Evolutionary conservation across 2,888 invertebrate species (phyloP), one percentile per base, ranked within the genome.

Genomic region (Ornithoptera alexandrae): DNA sequence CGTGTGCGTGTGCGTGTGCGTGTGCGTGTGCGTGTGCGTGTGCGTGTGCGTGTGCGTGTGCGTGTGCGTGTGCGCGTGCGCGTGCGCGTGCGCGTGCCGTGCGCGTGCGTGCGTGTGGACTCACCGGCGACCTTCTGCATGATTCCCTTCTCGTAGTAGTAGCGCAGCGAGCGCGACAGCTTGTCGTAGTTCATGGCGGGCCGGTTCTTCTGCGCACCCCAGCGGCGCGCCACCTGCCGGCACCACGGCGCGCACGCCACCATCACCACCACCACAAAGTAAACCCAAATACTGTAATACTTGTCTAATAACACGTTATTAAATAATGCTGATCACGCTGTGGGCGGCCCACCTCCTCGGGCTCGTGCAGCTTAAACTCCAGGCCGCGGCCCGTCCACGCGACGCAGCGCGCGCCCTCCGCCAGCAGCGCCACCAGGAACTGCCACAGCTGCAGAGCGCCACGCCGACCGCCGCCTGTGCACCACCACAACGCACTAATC

Each of bases 161-260:
- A 98, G n/a, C 98, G 94, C 58, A 98, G 93, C 0, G 98, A 98
- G 10, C 98, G 94, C 57, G 98, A 98, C 63, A 98, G 90, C 86
- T 98, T 98, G 88, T 98, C 98, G 84, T 98, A 98, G 90, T 98
- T 98, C 98, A 98, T 98, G 0, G 98, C 98, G 0, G 98, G 98
- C 0, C 98, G 93, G 91, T 98, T 98, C 90, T 98, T 98, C 88
- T 98, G 98, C 7, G 98, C 95, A 0, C 98, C 98, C 98, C 98
- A 98, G 36, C 98, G 94, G 20, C 98, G 93, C 2, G 98, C 98
- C 73, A 98, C 98, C 97, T 97, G 85, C 94, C 53, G 10, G 8
- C 39, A 39, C 39, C 39, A 39, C 39, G 30, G 30, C 30, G 30
- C 30, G 30, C 30, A 30, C 30, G 30, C 30, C 30, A 30, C 94